Conservation (phyloP, 2,888 invertebrate genomes). For the Rutpela maculata region DNA sequence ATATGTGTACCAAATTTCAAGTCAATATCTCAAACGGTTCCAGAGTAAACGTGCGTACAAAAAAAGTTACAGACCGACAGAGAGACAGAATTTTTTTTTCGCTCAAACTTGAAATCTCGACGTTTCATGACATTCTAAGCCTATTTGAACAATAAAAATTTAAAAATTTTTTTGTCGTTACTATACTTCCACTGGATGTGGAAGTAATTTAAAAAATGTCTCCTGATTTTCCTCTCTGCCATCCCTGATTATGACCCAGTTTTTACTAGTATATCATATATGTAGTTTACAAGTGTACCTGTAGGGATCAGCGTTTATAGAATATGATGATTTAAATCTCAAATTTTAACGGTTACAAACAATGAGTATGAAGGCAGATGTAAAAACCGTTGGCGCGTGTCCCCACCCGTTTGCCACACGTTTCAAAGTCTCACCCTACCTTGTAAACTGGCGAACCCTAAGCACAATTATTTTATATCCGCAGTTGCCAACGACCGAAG, state of each 20-base stretch:
- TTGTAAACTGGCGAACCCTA: conserved; percentile 1
- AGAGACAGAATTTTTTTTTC: no score
- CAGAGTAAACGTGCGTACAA: no score
- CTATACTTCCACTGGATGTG: no score
- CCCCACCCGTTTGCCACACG: conserved; percentile 28
- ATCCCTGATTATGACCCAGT: neutral
- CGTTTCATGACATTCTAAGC: no score
- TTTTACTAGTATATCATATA: neutral
- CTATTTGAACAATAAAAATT: no score
- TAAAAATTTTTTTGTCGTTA: no score
- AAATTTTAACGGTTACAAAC: conserved; percentile 29
- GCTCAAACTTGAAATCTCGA: no score
- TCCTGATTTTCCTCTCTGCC: neutral
- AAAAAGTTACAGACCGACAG: no score
- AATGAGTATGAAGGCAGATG: conserved; percentile 45
- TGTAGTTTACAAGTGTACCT: neutral
- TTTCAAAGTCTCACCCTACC: conserved; percentile 38
- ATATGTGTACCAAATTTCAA: no score
- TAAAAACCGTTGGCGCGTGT: conserved; percentile 54
- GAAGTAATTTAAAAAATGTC: no score
- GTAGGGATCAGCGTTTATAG: neutral
- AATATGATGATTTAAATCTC: neutral
- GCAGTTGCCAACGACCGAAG: conserved; percentile 11
- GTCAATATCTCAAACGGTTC: no score
- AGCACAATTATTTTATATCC: conserved; percentile 26